Evolutionary conservation across 2,888 invertebrate genomes (phyloP).

Genomic region (Diloba caeruleocephala): DNA sequence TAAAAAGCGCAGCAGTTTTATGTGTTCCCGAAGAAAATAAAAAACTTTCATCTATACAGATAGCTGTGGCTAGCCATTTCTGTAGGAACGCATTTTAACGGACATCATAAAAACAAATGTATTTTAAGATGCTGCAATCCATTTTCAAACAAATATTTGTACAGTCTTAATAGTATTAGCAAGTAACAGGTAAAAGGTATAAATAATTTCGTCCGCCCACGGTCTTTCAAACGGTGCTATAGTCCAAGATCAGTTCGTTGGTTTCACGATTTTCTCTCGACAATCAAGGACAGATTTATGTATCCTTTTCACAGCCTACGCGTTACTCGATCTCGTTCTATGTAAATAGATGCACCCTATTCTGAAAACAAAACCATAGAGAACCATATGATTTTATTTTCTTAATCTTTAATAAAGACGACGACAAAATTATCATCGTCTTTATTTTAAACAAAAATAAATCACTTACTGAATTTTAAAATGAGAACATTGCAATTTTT

Average conservation of each 20-base stretch:
- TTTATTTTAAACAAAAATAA: too few species aligned
- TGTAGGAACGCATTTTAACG: too few species aligned
- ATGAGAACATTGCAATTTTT: too few species aligned
- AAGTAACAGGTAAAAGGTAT: constrained; percentile 49
- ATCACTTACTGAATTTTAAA: too few species aligned
- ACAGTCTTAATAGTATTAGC: constrained; percentile 32
- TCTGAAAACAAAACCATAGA: constrained; percentile 28
- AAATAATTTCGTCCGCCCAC: constrained; percentile 74
- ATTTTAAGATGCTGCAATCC: not conserved
- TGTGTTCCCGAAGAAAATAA: too few species aligned
- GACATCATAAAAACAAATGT: not conserved
- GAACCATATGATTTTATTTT: too few species aligned
- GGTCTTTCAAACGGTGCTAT: constrained; percentile 63
- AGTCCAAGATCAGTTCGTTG: constrained; percentile 64
- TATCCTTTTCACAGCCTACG: constrained; percentile 73
- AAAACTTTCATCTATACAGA: too few species aligned
- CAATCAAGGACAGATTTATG: constrained; percentile 80
- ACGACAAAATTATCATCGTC: too few species aligned
- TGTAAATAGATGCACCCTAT: constrained; percentile 58
- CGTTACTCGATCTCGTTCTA: constrained; percentile 61
- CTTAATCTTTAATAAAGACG: too few species aligned
- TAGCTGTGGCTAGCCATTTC: too few species aligned
- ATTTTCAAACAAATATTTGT: constrained; percentile 8
- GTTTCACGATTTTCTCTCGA: constrained; percentile 76
- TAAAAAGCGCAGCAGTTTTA: too few species aligned